Evolutionary conservation across 2,797 vertebrate genomes (phyloP), one percentile per base, ranked within the genome.

Genomic region (Erpetoichthys calabaricus): DNA sequence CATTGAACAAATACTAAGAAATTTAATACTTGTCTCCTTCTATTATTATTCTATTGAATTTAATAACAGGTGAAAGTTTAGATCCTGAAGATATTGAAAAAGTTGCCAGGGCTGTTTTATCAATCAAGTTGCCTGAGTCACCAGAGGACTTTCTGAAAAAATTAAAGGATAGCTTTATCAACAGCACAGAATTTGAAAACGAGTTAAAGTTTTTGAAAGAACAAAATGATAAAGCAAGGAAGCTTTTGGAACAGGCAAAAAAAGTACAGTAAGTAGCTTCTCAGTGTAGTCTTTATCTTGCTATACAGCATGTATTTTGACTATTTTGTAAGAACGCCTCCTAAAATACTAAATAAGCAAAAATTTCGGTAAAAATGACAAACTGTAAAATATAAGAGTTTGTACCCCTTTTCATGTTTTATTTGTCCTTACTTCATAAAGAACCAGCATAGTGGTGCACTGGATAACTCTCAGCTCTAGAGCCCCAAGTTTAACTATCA

Each of bases 1-100:
- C 25, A 25, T 25, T 25, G 25, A 25, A 25, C 25, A 25, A 25
- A 25, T 25, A 25, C 25, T 25, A 25, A 25, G 25, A n/a, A n/a
- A 25, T 25, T 25, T 25, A 25, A 25, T 25, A 25, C 25, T 25
- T 25, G 25, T 25, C 25, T 25, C 2, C 25, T 25, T 25, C 25
- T 49, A 49, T 49, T 3, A 49, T 49, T 49, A n/a, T 43, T 25
- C n/a, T 56, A 41, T 51, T n/a, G 47, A 10, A 41, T 60, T 51
- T 42, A 8, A 51, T 61, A 72, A 71, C 73, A 96, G 91, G 87
- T 68, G 85, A 90, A 59, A 74, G 72, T 0, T 72, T 71, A 47
- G 74, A 78, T 63, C 79, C 81, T 9, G 85, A 88, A 63, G 90
- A 94, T 66, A 84, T 89, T 8, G 80, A 91, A 60, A 90, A 81